Percentiles rank a stretch among this genome's conserved stretches.
Evolutionary conservation across 2,797 vertebrate species (phyloP).

Genomic region (Lagodon rhomboides): DNA sequence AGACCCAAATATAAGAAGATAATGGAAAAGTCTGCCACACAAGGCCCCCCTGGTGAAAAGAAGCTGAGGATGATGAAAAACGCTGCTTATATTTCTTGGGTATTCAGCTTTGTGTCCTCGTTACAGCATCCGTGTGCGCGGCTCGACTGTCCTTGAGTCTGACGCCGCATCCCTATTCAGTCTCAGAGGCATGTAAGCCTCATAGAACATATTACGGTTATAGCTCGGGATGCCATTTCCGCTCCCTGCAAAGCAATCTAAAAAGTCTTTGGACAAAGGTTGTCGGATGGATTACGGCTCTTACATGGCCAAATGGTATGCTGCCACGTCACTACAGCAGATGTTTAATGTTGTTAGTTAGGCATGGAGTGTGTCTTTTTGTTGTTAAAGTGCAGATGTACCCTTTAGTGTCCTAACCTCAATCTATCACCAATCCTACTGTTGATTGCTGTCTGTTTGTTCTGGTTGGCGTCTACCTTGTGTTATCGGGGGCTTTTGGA

Average conservation of each 20-base stretch:
- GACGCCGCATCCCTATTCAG: neutral
- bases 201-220: slow-evolving; percentile 4
- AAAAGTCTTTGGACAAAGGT: slow-evolving; percentile 27
- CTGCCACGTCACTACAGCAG: slow-evolving; percentile 24
- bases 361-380: slow-evolving; percentile 1
- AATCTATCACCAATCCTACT: neutral
- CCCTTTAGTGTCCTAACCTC: slow-evolving; percentile 17
- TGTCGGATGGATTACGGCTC: slow-evolving; percentile 20
- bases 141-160: slow-evolving; percentile 9
- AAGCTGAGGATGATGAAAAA: slow-evolving; percentile 24
- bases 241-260: neutral
- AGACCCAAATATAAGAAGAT: slow-evolving; percentile 54
- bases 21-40: slow-evolving; percentile 40
- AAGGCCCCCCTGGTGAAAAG: slow-evolving; percentile 30
- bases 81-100: slow-evolving; percentile 11
- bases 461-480: neutral
- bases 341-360: slow-evolving; percentile 8
- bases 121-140: neutral
- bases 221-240: neutral
- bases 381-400: slow-evolving; percentile 17
- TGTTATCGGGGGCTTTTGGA: neutral
- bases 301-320: neutral
- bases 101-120: neutral
- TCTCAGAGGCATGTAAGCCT: neutral
- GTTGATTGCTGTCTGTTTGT: neutral